These are phyloP conservation scores for Maniola hyperantus DNA, from an alignment of 2,888 invertebrate genomes.

Conservation along the genomic window DNA sequence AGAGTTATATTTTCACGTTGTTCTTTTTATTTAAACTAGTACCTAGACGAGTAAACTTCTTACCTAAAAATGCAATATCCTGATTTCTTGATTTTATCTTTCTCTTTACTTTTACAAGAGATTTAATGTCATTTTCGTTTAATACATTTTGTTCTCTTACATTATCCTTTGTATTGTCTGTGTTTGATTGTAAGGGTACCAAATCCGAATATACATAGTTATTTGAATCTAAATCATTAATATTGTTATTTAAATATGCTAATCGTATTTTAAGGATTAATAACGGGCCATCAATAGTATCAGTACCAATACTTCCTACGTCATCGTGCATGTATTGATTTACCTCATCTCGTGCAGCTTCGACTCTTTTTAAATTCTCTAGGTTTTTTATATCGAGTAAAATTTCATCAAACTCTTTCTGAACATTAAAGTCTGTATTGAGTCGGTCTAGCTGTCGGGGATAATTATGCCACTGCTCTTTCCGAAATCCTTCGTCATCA, in stretches of 20 bases:
- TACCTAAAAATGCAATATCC: slow-evolving; percentile 42
- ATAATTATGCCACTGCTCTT: slow-evolving; percentile 75
- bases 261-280: slow-evolving; percentile 68
- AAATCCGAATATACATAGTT: slow-evolving; percentile 43
- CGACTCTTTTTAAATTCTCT: slow-evolving; percentile 27
- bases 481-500: slow-evolving; percentile 59
- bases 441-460: slow-evolving; percentile 71
- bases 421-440: slow-evolving; percentile 43
- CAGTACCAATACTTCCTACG: slow-evolving; percentile 47
- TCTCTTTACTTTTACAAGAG: slow-evolving; percentile 58
- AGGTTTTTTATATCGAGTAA: slow-evolving; percentile 31
- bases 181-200: slow-evolving; percentile 33
- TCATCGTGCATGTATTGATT: slow-evolving; percentile 45
- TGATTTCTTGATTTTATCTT: slow-evolving; percentile 47
- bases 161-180: slow-evolving; percentile 42
- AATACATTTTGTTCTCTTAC: slow-evolving; percentile 45
- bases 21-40: too few relatives aligned
- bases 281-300: slow-evolving; percentile 59
- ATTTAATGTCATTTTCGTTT: slow-evolving; percentile 37
- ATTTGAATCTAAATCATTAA: slow-evolving; percentile 46
- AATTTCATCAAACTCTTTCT: slow-evolving; percentile 33
- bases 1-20: too few relatives aligned
- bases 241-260: slow-evolving; percentile 56
- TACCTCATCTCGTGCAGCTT: slow-evolving; percentile 45
- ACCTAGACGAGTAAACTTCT: background rate